Conservation (phyloP, 2,888 invertebrate species). For the Steromphala cineraria region DNA sequence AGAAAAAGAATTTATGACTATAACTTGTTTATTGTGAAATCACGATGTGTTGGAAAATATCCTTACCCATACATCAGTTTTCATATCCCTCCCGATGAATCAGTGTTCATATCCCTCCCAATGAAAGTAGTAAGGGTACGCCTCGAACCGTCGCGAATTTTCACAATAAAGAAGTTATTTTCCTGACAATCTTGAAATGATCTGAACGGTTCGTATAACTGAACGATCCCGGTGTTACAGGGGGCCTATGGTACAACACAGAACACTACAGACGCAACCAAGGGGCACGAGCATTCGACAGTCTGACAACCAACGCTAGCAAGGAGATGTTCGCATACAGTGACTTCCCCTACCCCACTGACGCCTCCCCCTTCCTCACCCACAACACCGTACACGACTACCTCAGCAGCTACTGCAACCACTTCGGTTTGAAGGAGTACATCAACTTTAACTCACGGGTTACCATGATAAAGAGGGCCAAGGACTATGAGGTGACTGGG, state of each 20-base stretch:
- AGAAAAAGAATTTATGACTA: too few species aligned
- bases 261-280: not conserved
- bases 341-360: not conserved
- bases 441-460: not conserved
- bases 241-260: not conserved
- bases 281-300: not conserved
- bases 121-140: too few species aligned
- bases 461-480: constrained; percentile 40
- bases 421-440: not conserved
- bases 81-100: too few species aligned
- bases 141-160: too few species aligned
- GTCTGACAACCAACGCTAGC: not conserved
- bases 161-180: too few species aligned
- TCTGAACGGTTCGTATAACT: too few species aligned
- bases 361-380: not conserved
- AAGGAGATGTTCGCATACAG: constrained; percentile 7
- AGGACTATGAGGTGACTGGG: constrained; percentile 62
- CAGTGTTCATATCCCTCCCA: too few species aligned
- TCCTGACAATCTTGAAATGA: too few species aligned
- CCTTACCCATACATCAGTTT: too few species aligned
- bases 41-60: too few species aligned
- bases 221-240: not conserved
- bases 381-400: not conserved
- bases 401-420: not conserved
- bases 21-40: too few species aligned